Conservation (phyloP, 2,888 invertebrate genomes). For the Drosophila siamana region DNA sequence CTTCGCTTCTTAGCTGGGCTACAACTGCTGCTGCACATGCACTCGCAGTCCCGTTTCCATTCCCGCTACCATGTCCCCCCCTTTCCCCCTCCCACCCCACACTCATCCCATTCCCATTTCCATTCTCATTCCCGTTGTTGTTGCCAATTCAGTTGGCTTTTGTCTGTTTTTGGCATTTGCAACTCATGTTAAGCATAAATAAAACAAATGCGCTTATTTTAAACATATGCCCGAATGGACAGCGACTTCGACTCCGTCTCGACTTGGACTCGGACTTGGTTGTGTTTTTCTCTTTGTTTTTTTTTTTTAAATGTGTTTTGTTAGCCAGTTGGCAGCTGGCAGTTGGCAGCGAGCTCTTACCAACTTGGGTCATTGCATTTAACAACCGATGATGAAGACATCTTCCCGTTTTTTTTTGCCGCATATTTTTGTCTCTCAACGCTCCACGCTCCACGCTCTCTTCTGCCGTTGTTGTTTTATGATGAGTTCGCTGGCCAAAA, state of each 20-base stretch:
- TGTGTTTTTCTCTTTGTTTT: constrained; percentile 35
- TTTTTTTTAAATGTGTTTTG: constrained; percentile 18
- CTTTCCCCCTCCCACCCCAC: not conserved
- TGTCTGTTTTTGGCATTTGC: constrained; percentile 77
- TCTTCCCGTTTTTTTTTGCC: constrained; percentile 70
- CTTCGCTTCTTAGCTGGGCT: constrained; percentile 6
- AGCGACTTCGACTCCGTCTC: constrained; percentile 8
- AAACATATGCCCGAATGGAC: constrained; percentile 60
- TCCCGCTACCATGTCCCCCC: not conserved
- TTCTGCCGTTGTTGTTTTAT: constrained; percentile 29
- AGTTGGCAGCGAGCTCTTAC: constrained; percentile 59
- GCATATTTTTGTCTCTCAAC: constrained; percentile 6
- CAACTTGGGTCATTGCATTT: constrained; percentile 72
- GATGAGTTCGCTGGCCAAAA: constrained; percentile 51
- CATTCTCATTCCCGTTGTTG: constrained; percentile 2
- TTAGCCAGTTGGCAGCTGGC: constrained; percentile 26
- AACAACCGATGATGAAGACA: constrained; percentile 76
- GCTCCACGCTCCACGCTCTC: constrained; percentile 3
- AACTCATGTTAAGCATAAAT: constrained; percentile 81
- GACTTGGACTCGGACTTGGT: constrained; percentile 3
- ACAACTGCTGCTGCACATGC: not conserved
- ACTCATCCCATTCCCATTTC: not conserved
- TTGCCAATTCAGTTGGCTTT: constrained; percentile 7
- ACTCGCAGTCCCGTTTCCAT: constrained; percentile 15
- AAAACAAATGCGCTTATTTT: constrained; percentile 77